Evolutionary conservation across 92 coral and sea anemone species (phyloP).

Genomic region (Bergia sp.): DNA sequence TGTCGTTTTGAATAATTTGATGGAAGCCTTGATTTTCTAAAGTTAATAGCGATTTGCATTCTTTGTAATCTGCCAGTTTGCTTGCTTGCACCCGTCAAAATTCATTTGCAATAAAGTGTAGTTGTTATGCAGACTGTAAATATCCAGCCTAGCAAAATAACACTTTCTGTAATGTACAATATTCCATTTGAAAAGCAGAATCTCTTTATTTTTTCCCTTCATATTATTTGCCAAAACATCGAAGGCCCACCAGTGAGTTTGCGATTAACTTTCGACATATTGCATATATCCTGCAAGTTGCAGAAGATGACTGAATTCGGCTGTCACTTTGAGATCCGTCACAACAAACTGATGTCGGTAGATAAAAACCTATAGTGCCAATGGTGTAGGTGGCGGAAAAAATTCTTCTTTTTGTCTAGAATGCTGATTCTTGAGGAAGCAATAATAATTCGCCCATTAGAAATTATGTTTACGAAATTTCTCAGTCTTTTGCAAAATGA

Average conservation of each 20-base stretch:
- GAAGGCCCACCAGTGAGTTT: not conserved
- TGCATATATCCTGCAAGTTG: not conserved
- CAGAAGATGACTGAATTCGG: not conserved
- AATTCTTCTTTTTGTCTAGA: slow-evolving; percentile 11
- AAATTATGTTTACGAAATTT: slow-evolving; percentile 31
- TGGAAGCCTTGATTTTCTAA: not conserved
- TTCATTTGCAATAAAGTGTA: slow-evolving; percentile 6
- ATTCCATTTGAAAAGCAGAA: not conserved
- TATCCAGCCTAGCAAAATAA: not conserved
- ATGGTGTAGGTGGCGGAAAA: not conserved
- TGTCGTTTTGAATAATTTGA: not conserved
- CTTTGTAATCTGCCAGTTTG: not conserved
- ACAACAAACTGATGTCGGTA: slow-evolving; percentile 34
- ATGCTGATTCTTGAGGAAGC: slow-evolving; percentile 26
- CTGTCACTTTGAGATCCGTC: not conserved
- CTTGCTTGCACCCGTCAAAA: not conserved
- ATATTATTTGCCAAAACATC: slow-evolving; percentile 2
- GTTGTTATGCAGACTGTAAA: not conserved
- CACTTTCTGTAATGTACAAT: slow-evolving; percentile 3
- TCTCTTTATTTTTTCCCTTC: slow-evolving; percentile 21
- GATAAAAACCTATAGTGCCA: not conserved
- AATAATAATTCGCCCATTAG: slow-evolving; percentile 26
- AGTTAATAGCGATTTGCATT: not conserved
- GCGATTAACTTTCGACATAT: slow-evolving; percentile 13
- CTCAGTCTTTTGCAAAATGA: slow-evolving; percentile 32